Evolutionary conservation across 2,888 invertebrate genomes (phyloP).

Genomic region (Polyommatus iphigenia): DNA sequence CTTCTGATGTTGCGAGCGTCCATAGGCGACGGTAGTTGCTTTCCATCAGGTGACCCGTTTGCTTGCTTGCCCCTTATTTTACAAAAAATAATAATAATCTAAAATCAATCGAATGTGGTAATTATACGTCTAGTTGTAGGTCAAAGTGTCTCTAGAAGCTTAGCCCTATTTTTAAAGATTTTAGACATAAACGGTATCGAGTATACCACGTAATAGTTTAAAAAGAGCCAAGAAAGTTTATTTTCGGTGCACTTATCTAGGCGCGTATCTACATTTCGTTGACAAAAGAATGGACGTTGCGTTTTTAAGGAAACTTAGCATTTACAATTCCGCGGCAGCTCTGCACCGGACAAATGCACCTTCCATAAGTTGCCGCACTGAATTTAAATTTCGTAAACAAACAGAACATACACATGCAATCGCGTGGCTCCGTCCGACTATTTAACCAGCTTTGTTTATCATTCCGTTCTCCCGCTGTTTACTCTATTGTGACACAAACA

Average conservation of each 20-base stretch:
- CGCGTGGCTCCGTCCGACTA: conserved; percentile 43
- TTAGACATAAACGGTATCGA: neutral
- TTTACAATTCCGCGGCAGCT: conserved; percentile 74
- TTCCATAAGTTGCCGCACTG: conserved; percentile 57
- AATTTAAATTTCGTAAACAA: conserved; percentile 54
- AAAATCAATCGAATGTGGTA: too few species aligned
- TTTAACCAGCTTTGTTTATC: conserved; percentile 48
- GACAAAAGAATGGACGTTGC: conserved; percentile 34
- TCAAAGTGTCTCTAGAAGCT: too few species aligned
- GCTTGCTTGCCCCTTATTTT: too few species aligned
- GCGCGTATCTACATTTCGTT: conserved; percentile 14
- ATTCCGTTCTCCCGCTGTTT: conserved; percentile 42
- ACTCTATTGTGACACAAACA: conserved; percentile 36
- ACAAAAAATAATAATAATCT: too few species aligned
- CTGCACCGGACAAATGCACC: conserved; percentile 72
- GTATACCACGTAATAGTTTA: neutral
- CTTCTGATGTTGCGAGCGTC: too few species aligned
- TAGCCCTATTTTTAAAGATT: too few species aligned
- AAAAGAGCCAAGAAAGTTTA: conserved; percentile 6
- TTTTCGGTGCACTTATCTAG: conserved; percentile 7
- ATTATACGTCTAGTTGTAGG: too few species aligned
- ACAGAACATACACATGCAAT: conserved; percentile 49
- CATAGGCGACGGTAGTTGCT: too few species aligned
- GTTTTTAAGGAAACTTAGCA: conserved; percentile 54
- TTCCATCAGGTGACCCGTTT: too few species aligned